These are phyloP conservation scores for Clarias gariepinus DNA, from an alignment of 2,113 vertebrate species.

Conservation along the genomic window DNA sequence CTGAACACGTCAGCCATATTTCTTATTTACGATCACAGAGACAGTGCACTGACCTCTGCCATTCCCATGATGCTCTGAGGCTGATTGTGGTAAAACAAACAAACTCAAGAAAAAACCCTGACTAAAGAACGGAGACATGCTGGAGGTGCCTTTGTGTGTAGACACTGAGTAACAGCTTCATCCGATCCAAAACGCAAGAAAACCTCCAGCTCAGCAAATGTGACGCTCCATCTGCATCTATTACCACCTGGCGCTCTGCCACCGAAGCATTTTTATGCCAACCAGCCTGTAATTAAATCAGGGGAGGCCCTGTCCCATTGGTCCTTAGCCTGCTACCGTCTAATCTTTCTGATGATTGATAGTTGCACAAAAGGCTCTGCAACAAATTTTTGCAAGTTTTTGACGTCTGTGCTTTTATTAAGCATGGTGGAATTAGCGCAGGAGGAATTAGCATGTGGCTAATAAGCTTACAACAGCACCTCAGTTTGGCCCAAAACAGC, in stretches of 20 bases:
- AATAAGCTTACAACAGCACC: background rate
- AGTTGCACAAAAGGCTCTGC: background rate
- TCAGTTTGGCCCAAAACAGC: background rate
- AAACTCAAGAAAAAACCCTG: background rate
- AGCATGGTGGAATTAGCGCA: slow-evolving; percentile 10
- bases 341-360: slow-evolving; percentile 1
- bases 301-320: slow-evolving; percentile 29
- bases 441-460: slow-evolving; percentile 23
- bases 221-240: slow-evolving; percentile 46
- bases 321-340: background rate
- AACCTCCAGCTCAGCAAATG: slow-evolving; percentile 46
- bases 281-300: slow-evolving; percentile 58
- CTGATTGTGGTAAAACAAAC: background rate
- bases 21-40: background rate
- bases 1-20: background rate
- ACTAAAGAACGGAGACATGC: background rate
- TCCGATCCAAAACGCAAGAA: slow-evolving; percentile 45
- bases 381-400: background rate
- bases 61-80: background rate
- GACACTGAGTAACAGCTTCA: slow-evolving; percentile 41
- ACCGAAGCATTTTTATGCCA: slow-evolving; percentile 57
- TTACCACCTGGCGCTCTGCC: slow-evolving; percentile 59
- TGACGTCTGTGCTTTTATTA: background rate
- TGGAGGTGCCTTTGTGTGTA: slow-evolving; percentile 55
- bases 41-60: background rate